Base-by-base conservation (phyloP, 2,888 invertebrate genomes). In the Spisula solida region DNA sequence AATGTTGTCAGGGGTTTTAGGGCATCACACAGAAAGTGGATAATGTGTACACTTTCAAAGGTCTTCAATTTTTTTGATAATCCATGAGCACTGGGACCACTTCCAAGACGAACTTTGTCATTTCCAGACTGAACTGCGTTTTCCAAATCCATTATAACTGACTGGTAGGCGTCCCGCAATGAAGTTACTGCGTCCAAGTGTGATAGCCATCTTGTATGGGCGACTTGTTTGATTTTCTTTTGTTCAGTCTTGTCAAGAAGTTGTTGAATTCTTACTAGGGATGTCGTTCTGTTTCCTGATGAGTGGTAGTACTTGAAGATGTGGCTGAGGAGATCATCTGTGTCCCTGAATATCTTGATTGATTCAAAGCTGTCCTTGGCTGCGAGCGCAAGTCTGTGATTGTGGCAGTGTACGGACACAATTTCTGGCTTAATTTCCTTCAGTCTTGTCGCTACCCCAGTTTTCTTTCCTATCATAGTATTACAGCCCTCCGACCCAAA, bases 301-400 rank as follows among this genome's bases (percentile, higher is more conserved):
- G 78, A 70, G 20, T 88, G 51, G 81, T 91, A 91, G 66, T 91
- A 89, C 75, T 87, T 89, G 48, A 82, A 91, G 25, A 83, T 16
- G 25, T 41, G 51, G n/a, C 48, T 51, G 0, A 91, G 83, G 0
- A 81, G 29, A 25, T 89, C 91, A 41, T 90, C 88, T 31, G 66
- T 84, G 41, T 87, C 87, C n/a, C 75, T 51, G 34, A 91, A 34
- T n/a, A 66, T 29, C 29, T 56, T 81, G 41, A 91, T 90, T 6
- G 70, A 60, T 25, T 88, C 80, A 70, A 91, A 91, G 34, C 87
- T 91, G 56, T 89, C 87, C 48, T 89, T 91, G 20, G 88, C 87
- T 31, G 91, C 87, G 0, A 91, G 70, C 0, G 91, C 91, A 0
- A 91, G 84, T 5, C 88, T 79, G n/a, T 91, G 82, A 31, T 91